These are phyloP conservation scores for Cremastobaeus sp. DNA, from an alignment of 2,888 invertebrate species.

Conservation along the genomic window DNA sequence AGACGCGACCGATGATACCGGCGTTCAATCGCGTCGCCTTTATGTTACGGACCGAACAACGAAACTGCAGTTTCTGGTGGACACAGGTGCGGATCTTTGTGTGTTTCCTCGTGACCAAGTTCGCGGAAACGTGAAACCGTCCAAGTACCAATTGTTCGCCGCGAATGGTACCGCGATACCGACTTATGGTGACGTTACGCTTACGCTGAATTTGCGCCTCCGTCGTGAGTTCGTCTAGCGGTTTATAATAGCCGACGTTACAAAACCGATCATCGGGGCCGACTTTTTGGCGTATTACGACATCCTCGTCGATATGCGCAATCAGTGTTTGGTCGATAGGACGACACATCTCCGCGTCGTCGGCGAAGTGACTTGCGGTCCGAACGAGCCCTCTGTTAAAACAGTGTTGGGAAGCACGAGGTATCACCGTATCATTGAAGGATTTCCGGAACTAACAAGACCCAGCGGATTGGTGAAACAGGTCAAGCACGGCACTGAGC, in stretches of 20 bases:
- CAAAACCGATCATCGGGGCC: neutral
- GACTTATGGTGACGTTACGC: neutral
- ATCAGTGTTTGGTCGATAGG: too few relatives aligned
- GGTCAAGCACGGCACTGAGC: neutral
- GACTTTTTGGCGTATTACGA: constrained; percentile 66
- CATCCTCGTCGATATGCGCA: constrained; percentile 67
- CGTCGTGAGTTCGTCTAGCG: neutral
- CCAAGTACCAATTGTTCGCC: neutral
- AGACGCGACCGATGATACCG: constrained; percentile 18
- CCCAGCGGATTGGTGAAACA: neutral
- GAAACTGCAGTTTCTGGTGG: constrained; percentile 30
- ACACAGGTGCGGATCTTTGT: constrained; percentile 4
- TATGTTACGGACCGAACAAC: constrained; percentile 11
- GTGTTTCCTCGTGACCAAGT: neutral
- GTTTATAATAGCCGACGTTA: neutral
- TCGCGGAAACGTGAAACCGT: neutral
- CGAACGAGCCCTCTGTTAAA: neutral
- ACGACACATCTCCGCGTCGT: too few relatives aligned
- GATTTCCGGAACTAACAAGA: neutral
- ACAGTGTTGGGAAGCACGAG: neutral
- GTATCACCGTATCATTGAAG: neutral
- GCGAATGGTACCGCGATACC: neutral
- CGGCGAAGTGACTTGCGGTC: too few relatives aligned
- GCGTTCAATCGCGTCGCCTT: constrained; percentile 16
- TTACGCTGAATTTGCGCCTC: neutral